Conservation (phyloP, 35 echinoderm and acorn worm genomes). For the Ophioderma brevispina region DNA sequence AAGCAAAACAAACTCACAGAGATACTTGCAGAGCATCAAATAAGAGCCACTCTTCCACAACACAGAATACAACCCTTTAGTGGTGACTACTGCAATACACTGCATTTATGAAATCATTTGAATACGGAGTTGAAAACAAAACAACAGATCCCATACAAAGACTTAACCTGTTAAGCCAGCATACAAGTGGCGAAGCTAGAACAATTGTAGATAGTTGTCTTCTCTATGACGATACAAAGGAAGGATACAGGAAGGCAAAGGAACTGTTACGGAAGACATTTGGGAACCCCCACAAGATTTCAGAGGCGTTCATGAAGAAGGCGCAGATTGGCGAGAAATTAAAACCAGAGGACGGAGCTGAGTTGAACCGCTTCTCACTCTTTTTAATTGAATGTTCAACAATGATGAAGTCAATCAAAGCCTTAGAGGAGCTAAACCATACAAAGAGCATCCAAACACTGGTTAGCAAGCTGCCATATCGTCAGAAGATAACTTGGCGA, state of each 20-base stretch:
- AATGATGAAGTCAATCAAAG: neutral
- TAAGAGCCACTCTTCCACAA: neutral
- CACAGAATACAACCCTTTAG: neutral
- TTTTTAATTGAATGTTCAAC: constrained; percentile 40
- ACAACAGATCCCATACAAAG: neutral
- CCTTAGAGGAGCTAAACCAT: neutral
- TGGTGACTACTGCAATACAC: constrained; percentile 46
- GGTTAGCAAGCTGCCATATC: constrained; percentile 1
- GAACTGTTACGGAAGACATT: constrained; percentile 39
- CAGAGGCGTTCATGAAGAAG: constrained; percentile 44
- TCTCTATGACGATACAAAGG: neutral
- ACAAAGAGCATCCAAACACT: neutral
- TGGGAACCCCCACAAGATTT: constrained; percentile 34
- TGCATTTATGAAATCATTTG: constrained; percentile 54
- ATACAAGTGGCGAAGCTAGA: constrained; percentile 46
- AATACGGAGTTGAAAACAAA: constrained; percentile 50
- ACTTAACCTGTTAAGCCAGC: constrained; percentile 45
- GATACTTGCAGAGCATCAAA: neutral
- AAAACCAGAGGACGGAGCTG: constrained; percentile 3
- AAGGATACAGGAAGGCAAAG: constrained; percentile 14
- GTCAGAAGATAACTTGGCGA: constrained; percentile 7
- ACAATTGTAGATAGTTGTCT: constrained; percentile 39
- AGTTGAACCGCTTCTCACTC: constrained; percentile 47
- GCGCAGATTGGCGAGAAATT: constrained; percentile 31
- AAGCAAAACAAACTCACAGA: neutral